phyloP scores from a whole-genome alignment of 2,888 invertebrate genomes.

The Euspilapteryx auroguttella region DNA sequence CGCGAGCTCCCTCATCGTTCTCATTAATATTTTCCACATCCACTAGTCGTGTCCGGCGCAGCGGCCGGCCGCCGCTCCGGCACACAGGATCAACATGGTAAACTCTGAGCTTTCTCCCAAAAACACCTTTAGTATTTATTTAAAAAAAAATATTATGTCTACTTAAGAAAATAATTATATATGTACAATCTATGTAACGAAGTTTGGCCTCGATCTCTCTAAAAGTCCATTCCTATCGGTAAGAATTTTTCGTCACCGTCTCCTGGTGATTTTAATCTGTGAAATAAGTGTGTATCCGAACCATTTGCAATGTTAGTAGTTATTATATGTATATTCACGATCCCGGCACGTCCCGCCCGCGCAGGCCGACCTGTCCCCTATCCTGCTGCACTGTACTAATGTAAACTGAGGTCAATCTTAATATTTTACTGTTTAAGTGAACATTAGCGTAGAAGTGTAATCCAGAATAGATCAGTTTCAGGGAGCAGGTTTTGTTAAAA shows the following conservation, averaged over 20 bases:
- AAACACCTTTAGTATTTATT: conserved; percentile 16
- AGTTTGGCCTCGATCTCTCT: conserved; percentile 17
- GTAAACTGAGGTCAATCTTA: conserved; percentile 33
- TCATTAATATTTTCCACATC: too few species aligned
- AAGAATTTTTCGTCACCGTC: conserved; percentile 26
- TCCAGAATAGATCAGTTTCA: conserved; percentile 31
- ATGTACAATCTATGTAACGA: conserved; percentile 21
- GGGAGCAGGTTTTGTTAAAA: too few species aligned
- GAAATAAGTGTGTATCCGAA: conserved; percentile 24
- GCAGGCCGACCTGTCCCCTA: too few species aligned
- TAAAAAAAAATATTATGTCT: conserved; percentile 18
- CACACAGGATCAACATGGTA: not conserved
- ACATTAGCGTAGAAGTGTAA: conserved; percentile 25
- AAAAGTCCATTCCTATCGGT: conserved; percentile 32
- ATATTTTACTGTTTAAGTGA: conserved; percentile 29
- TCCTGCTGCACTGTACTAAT: conserved; percentile 9
- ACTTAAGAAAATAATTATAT: too few species aligned
- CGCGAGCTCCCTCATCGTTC: too few species aligned
- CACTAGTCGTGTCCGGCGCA: too few species aligned
- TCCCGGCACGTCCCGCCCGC: too few species aligned
- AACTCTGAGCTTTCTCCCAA: conserved; percentile 9
- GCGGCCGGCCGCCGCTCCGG: not conserved
- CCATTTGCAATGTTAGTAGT: conserved; percentile 20
- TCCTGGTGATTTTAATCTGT: conserved; percentile 27
- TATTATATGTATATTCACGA: too few species aligned